Evolutionary conservation across 2,888 invertebrate genomes (phyloP).

Genomic region (Nemotelus pantherinus): DNA sequence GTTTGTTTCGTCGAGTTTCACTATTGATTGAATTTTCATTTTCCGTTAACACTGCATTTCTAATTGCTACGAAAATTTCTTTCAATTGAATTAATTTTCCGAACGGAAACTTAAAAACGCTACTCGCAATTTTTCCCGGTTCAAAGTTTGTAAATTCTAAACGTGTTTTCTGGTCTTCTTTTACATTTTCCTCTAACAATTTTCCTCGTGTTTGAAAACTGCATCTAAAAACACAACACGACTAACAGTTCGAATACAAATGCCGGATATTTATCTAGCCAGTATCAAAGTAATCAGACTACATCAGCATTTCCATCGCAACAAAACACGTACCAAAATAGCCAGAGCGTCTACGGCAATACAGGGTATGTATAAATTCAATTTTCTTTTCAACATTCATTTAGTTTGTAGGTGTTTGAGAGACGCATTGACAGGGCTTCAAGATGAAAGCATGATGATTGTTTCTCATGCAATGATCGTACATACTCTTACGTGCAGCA

Average conservation of each 20-base stretch:
- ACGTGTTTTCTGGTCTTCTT: constrained; percentile 14
- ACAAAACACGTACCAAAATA: constrained; percentile 65
- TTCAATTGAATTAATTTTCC: too few relatives aligned
- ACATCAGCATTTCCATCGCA: constrained; percentile 64
- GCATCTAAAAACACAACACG: constrained; percentile 14
- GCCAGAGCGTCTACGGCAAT: constrained; percentile 65
- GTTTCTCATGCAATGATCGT: background rate
- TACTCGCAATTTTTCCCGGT: background rate
- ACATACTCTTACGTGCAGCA: too few relatives aligned
- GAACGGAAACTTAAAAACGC: too few relatives aligned
- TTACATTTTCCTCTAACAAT: constrained; percentile 34
- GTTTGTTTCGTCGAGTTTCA: constrained; percentile 18
- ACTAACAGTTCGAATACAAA: constrained; percentile 63
- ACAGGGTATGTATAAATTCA: constrained; percentile 61
- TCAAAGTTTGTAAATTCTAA: constrained; percentile 3
- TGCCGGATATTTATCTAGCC: constrained; percentile 63
- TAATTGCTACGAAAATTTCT: too few relatives aligned
- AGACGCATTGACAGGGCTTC: too few relatives aligned
- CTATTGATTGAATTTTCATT: constrained; percentile 4
- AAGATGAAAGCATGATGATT: background rate
- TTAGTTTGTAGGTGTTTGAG: background rate
- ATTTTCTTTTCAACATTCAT: constrained; percentile 5
- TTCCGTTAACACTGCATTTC: background rate
- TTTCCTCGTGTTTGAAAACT: constrained; percentile 27
- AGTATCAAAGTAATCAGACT: constrained; percentile 57